Base-by-base conservation (phyloP, 2,888 invertebrate genomes). In the Chesias legatella region DNA sequence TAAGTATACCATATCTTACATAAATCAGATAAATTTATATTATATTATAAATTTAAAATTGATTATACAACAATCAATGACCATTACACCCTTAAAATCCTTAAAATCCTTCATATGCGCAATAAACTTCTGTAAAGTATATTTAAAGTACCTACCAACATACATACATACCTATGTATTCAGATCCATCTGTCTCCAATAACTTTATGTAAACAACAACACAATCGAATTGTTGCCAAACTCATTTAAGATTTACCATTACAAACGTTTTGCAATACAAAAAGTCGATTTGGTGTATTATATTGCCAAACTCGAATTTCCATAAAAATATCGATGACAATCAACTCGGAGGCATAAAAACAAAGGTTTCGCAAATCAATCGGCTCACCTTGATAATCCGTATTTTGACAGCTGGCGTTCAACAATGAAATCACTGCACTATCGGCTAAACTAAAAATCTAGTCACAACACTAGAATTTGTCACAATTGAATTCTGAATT, bases 371-470 rank as follows among this genome's bases (percentile, higher is more conserved):
- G 48, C 55, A 62, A 71, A 71, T 69, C 64, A 63, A 69, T 72
- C 59, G 53, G 30, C 79, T 80, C 66, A 84, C 84, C 84, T 85
- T 74, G 73, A 65, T 69, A 68, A 65, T 70, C 65, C 63, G 66
- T 68, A 74, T 80, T 84, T 80, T 81, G 77, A 83, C 83, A 84
- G 80, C 73, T 80, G 77, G 60, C 59, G 51, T 60, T 75, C 69
- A 79, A 79, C 77, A 74, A 73, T 68, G 71, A 67, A 68, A 74
- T 74, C 35, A 44, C 9, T 43, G 23, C 42, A 53, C 44, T 39
- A 7, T n/a, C n/a, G n/a, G 22, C 8, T 37, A 32, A 32, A 46
- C 38, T 35, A 43, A 54, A 23, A 22, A 33, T 23, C 31, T 41
- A 10, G 22, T 42, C 44, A 29, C 31, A 33, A 35, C 48, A 56